phyloP scores from a whole-genome alignment of 2,888 invertebrate species.

The Mythimna pallens region DNA sequence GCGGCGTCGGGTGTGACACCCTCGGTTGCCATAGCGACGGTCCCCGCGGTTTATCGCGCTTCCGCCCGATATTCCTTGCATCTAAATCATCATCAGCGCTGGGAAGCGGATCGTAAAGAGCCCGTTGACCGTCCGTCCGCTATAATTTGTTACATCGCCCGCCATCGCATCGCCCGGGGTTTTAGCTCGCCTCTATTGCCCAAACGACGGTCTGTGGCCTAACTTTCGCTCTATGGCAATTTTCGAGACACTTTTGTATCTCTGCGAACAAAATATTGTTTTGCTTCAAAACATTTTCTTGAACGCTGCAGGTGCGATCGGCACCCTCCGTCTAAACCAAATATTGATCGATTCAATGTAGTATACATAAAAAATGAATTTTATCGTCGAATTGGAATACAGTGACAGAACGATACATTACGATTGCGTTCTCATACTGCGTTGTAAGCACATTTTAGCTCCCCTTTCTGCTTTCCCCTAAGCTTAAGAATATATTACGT shows the following conservation, averaged over 20 bases:
- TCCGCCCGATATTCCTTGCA: constrained; percentile 86
- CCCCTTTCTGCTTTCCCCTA: constrained; percentile 75
- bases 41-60: constrained; percentile 77
- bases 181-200: constrained; percentile 53
- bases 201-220: constrained; percentile 41
- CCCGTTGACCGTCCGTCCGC: constrained; percentile 79
- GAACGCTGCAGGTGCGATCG: constrained; percentile 31
- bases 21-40: constrained; percentile 81
- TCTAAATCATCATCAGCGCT: constrained; percentile 89
- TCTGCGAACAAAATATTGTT: constrained; percentile 21
- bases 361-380: constrained; percentile 43
- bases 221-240: constrained; percentile 39
- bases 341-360: constrained; percentile 33
- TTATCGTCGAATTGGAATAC: constrained; percentile 53
- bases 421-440: constrained; percentile 63
- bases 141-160: constrained; percentile 76
- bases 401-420: constrained; percentile 59
- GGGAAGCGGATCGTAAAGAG: constrained; percentile 87
- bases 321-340: constrained; percentile 22
- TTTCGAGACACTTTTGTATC: constrained; percentile 36
- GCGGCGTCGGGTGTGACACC: constrained; percentile 70
- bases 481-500: constrained; percentile 75
- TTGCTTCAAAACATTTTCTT: constrained; percentile 31
- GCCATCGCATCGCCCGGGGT: constrained; percentile 67
- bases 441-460: constrained; percentile 80